phyloP scores from a whole-genome alignment of 2,113 vertebrate genomes.

The Castor canadensis region DNA sequence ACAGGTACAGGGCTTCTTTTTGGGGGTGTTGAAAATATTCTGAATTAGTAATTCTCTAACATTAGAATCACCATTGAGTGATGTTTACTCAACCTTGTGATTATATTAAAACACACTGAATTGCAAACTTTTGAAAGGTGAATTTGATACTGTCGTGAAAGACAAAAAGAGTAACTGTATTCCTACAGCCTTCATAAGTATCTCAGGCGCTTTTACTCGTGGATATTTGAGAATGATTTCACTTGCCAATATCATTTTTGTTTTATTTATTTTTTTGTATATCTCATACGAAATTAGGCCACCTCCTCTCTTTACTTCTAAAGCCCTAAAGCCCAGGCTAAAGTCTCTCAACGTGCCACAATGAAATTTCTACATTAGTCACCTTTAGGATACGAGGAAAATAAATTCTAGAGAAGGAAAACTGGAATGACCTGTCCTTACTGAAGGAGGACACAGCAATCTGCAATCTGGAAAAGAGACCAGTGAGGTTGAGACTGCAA shows the following conservation, averaged over 20 bases:
- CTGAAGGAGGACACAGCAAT: background rate
- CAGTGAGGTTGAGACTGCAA: background rate
- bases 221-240: background rate
- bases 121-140: background rate
- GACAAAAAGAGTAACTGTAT: background rate
- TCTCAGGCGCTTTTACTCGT: background rate
- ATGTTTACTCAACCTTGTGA: background rate
- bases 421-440: background rate
- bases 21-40: background rate
- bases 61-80: background rate
- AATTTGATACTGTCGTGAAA: background rate
- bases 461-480: background rate
- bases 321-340: background rate
- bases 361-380: background rate
- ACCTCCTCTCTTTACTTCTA: background rate
- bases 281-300: background rate
- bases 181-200: background rate
- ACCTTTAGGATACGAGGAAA: slow-evolving; percentile 11
- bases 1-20: background rate
- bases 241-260: background rate
- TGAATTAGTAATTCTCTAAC: background rate
- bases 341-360: background rate
- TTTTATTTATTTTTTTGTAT: background rate
- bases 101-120: background rate
- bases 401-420: slow-evolving; percentile 11